phyloP scores from a whole-genome alignment of 2,797 vertebrate species.

The Philypnodon macrostomus region DNA sequence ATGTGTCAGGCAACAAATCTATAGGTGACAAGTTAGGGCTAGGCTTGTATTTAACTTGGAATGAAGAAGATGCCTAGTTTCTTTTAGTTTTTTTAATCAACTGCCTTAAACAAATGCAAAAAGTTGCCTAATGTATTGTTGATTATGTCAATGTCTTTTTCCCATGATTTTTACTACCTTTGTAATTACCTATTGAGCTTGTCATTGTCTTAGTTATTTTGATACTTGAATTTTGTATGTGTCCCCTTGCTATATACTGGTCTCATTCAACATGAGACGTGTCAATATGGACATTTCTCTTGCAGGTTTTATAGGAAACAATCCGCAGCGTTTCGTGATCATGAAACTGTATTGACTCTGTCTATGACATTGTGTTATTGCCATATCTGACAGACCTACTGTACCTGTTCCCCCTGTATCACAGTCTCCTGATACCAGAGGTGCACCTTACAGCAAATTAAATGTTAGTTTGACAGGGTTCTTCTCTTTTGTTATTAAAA shows the following conservation, averaged over 20 bases:
- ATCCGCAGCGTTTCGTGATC: conserved; percentile 50
- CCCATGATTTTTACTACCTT: conserved; percentile 72
- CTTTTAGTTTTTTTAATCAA: conserved; percentile 68
- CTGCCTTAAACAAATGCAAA: conserved; percentile 76
- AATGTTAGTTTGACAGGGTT: conserved; percentile 71
- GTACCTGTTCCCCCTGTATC: conserved; percentile 58
- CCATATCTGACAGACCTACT: conserved; percentile 53
- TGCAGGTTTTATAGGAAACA: conserved; percentile 64
- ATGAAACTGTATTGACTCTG: conserved; percentile 38
- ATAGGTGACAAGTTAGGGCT: conserved; percentile 54
- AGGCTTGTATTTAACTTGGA: conserved; percentile 72
- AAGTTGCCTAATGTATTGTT: conserved; percentile 76
- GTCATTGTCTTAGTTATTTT: conserved; percentile 73
- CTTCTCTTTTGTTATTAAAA: conserved; percentile 68
- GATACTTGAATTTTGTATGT: conserved; percentile 77
- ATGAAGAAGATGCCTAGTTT: conserved; percentile 73
- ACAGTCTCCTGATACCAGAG: conserved; percentile 59
- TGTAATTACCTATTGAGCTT: conserved; percentile 65
- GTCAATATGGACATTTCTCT: conserved; percentile 51
- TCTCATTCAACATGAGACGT: conserved; percentile 37
- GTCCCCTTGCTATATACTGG: conserved; percentile 41
- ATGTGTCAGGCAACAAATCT: conserved; percentile 54
- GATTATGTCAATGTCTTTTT: conserved; percentile 63
- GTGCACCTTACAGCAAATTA: conserved; percentile 71
- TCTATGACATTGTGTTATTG: conserved; percentile 23